Conservation (phyloP, 2,113 vertebrate species). For the Cynoglossus semilaevis region DNA sequence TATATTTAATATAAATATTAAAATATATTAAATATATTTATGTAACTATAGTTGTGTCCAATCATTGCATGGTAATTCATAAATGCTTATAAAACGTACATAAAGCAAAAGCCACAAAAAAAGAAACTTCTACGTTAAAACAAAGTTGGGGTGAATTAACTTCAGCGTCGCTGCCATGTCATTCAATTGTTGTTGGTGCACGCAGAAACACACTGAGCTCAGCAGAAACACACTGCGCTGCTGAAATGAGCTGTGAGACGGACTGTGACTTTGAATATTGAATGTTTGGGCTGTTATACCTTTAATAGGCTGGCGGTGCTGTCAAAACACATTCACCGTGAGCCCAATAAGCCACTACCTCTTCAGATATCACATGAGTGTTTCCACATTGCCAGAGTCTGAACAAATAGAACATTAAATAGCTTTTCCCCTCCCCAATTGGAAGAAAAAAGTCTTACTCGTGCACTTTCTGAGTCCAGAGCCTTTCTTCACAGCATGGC, state of each 20-base stretch:
- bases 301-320: slow-evolving; percentile 33
- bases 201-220: slow-evolving; percentile 25
- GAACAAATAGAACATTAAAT: slow-evolving; percentile 31
- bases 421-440: background rate
- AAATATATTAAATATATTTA: too few species aligned
- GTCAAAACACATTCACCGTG: slow-evolving; percentile 42
- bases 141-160: too few species aligned
- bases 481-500: slow-evolving; percentile 75
- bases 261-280: slow-evolving; percentile 41
- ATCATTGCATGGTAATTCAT: too few species aligned
- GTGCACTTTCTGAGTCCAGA: slow-evolving; percentile 85
- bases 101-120: too few species aligned
- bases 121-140: too few species aligned
- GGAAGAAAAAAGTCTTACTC: slow-evolving; percentile 74
- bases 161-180: too few species aligned
- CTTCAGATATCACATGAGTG: slow-evolving; percentile 14
- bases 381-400: slow-evolving; percentile 33
- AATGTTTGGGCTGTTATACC: slow-evolving; percentile 19
- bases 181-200: too few species aligned
- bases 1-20: too few species aligned
- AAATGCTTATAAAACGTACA: too few species aligned
- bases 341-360: slow-evolving; percentile 46
- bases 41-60: too few species aligned
- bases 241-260: slow-evolving; percentile 37
- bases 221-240: too few species aligned